Conservation (phyloP, 2,113 vertebrate genomes). For the Lagopus leucura region DNA sequence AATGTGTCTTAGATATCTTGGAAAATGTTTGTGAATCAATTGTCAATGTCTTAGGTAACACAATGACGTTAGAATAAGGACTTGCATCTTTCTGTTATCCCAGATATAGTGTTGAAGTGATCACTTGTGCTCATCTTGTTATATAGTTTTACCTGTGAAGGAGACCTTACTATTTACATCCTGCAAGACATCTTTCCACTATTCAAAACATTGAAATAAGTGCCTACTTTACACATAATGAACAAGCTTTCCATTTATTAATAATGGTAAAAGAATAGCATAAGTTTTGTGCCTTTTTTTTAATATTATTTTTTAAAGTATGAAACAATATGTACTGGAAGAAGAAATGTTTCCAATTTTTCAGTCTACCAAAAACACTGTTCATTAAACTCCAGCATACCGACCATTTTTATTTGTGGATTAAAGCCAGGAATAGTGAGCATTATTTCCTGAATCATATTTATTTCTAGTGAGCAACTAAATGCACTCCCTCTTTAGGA, state of each 20-base stretch:
- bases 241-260: neutral
- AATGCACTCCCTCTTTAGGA: neutral
- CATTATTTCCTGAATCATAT: neutral
- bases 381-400: neutral
- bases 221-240: neutral
- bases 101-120: neutral
- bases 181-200: neutral
- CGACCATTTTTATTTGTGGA: neutral
- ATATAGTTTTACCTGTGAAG: neutral
- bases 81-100: neutral
- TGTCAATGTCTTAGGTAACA: neutral
- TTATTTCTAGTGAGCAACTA: neutral
- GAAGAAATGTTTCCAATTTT: neutral
- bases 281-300: neutral
- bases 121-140: neutral
- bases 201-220: neutral
- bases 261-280: neutral
- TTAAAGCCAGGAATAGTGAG: neutral
- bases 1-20: neutral
- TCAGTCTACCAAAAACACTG: neutral
- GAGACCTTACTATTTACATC: neutral
- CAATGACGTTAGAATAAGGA: neutral
- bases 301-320: neutral
- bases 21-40: neutral
- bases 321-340: neutral